Percentiles rank a stretch among this genome's conserved stretches.
phyloP scores from a whole-genome alignment of 2,888 invertebrate species.

The Lottia gigantea region DNA sequence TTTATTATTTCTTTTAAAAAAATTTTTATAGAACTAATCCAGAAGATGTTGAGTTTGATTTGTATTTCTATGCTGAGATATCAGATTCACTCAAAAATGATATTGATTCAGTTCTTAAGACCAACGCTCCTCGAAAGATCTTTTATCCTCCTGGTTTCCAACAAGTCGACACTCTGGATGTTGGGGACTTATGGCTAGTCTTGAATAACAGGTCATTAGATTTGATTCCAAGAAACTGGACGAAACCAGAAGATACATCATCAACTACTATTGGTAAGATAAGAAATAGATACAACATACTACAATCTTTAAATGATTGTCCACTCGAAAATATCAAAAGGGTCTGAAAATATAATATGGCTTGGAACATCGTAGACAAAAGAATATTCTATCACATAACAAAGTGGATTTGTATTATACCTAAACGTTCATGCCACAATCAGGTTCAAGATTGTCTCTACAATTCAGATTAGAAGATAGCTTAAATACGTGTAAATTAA shows the following conservation, averaged over 20 bases:
- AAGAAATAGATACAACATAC: no score
- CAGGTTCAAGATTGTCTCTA: no score
- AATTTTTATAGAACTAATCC: background rate
- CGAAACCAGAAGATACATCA: background rate
- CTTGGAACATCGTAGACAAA: no score
- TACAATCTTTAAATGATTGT: no score
- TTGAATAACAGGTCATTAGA: background rate
- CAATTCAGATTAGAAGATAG: no score
- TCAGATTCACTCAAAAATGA: slow-evolving; percentile 12
- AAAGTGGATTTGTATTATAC: no score
- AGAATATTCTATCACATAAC: no score
- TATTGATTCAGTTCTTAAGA: background rate
- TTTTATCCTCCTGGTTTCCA: background rate
- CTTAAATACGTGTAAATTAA: no score
- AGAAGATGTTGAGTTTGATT: slow-evolving; percentile 2
- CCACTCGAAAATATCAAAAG: no score
- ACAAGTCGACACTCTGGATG: background rate
- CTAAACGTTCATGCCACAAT: no score
- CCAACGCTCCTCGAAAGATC: background rate
- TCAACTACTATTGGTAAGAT: background rate
- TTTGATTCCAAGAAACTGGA: background rate
- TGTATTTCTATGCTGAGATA: slow-evolving; percentile 14
- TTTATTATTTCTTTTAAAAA: background rate
- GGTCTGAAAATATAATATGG: no score
- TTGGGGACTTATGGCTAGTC: background rate